phyloP scores from a whole-genome alignment of 2,797 vertebrate genomes.

The Hippoglossus hippoglossus region DNA sequence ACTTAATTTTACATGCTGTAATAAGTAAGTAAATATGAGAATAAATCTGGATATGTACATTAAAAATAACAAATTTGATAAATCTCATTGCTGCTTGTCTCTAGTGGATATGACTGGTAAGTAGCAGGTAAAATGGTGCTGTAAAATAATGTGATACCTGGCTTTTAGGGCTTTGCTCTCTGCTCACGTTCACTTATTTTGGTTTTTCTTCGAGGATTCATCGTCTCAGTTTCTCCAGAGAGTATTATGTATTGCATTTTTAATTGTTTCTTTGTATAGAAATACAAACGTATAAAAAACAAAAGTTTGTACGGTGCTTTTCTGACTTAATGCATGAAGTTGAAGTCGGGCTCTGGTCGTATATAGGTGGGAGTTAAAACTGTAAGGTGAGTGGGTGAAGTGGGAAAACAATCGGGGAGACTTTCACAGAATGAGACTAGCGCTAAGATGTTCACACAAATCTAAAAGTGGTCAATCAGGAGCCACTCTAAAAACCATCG shows the following conservation, averaged over 20 bases:
- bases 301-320: conserved; percentile 44
- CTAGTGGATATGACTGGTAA: conserved; percentile 34
- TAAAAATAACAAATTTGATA: conserved; percentile 12
- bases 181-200: conserved; percentile 32
- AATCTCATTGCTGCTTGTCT: neutral
- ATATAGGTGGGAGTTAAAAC: conserved; percentile 38
- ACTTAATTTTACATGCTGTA: conserved; percentile 35
- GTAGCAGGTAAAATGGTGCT: conserved; percentile 27
- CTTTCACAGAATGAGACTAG: conserved; percentile 38
- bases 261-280: conserved; percentile 68
- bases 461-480: conserved; percentile 13
- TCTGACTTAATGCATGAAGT: conserved; percentile 51
- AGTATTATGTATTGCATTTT: conserved; percentile 55
- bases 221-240: conserved; percentile 35
- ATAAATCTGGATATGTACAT: neutral
- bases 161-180: conserved; percentile 17
- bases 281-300: conserved; percentile 65
- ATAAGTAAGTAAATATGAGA: neutral
- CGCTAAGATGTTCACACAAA: conserved; percentile 34
- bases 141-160: conserved; percentile 14
- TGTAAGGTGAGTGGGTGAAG: conserved; percentile 57
- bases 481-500: neutral
- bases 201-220: conserved; percentile 13
- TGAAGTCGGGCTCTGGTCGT: conserved; percentile 22
- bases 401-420: conserved; percentile 44